Evolutionary conservation across 2,113 vertebrate species (phyloP), one percentile per base, ranked within the genome.

Genomic region (Nycticryphes semicollaris): DNA sequence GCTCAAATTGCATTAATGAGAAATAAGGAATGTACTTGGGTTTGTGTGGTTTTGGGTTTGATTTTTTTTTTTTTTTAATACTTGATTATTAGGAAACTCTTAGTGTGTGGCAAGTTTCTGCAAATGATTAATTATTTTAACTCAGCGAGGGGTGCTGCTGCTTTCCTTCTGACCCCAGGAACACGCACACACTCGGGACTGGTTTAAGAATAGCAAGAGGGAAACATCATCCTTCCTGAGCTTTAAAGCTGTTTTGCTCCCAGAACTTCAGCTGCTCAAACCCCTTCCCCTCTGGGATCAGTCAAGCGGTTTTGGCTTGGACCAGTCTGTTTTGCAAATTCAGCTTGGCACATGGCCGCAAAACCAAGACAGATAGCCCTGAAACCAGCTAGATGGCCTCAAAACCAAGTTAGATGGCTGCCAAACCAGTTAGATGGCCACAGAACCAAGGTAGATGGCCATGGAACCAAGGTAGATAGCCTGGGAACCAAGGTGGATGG

Each of bases 341-440:
- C 60, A 66, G 35, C 15, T 54, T 19, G 39, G n/a, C 4, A 2
- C 9, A 8, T 0, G 0, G 41, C 51, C 9, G 3, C 1, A 1
- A 70, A 48, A 25, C 12, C 50, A 30, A 47, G 45, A 12, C 3
- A 10, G 23, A 11, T 0, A 0, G 41, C 41, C 7, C 2, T 12
- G 2, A 9, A 64, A 37, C 24, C 6, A 53, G 8, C 2, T 1
- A 37, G 5, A 39, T 6, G 10, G 51, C 39, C 17, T 0, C 1
- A 0, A 60, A n/a, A 33, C 30, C 16, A 19, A 68, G 43, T 4
- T 7, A 47, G 63, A 31, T 66, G 39, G 20, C 12, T 28, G 23
- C 20, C 5, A 19, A 39, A 11, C 59, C 59, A 51, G 13, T 12
- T 51, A 11, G 50, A 48, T 35, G n/a, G 57, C 16, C 16, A 18